phyloP scores from a whole-genome alignment of 1,140 invertebrate species.

The Riptortus pedestris region DNA sequence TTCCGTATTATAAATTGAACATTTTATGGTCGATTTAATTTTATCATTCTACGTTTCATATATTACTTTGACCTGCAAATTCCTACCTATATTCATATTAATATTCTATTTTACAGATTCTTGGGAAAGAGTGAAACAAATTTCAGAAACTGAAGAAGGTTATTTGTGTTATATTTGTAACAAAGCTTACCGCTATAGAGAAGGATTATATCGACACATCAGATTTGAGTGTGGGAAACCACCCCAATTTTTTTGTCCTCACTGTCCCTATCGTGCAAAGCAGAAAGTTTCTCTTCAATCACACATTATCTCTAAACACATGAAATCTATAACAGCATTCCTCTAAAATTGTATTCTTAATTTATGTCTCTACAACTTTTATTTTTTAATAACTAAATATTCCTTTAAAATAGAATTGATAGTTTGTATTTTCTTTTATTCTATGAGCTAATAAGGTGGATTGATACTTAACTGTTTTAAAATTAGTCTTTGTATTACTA shows the following conservation, averaged over 20 bases:
- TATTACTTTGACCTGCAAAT: too few relatives aligned
- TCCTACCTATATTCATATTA: too few relatives aligned
- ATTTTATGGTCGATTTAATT: too few relatives aligned
- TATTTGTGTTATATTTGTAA: conserved; percentile 38
- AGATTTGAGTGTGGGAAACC: conserved; percentile 46
- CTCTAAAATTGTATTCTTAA: not conserved
- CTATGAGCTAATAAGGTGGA: not conserved
- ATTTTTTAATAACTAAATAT: not conserved
- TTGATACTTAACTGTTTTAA: not conserved
- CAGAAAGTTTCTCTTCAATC: conserved; percentile 18
- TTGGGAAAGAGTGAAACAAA: not conserved
- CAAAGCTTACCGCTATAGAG: conserved; percentile 43
- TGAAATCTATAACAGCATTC: not conserved
- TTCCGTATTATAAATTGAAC: too few relatives aligned
- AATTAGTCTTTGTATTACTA: too few relatives aligned
- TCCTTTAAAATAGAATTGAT: not conserved
- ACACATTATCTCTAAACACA: conserved; percentile 9
- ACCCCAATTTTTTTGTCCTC: conserved; percentile 34
- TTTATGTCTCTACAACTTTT: not conserved
- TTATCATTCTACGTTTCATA: too few relatives aligned
- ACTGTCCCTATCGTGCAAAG: conserved; percentile 4
- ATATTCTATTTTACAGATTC: not conserved
- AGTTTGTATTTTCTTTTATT: not conserved
- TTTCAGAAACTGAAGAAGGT: not conserved
- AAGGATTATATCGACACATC: conserved; percentile 42